Conservation (phyloP, 2,888 invertebrate species). For the Drosophila recens region DNA sequence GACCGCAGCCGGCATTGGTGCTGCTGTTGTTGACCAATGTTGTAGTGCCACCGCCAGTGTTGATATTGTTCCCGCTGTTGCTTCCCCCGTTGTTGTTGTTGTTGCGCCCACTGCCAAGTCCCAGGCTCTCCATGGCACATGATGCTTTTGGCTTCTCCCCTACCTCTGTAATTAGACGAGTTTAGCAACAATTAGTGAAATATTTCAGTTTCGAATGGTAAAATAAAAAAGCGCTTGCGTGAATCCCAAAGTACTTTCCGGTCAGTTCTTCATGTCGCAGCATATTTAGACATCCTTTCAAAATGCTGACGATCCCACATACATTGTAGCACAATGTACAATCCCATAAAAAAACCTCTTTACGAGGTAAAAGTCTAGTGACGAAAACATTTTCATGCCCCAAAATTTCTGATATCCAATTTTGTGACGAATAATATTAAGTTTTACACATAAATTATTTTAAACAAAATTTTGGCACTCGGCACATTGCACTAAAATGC, state of each 20-base stretch:
- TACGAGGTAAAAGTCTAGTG: too few species aligned
- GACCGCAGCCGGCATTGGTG: slow-evolving; percentile 17
- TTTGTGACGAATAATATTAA: too few species aligned
- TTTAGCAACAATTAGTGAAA: slow-evolving; percentile 50
- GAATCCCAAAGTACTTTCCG: neutral
- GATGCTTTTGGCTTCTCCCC: slow-evolving; percentile 63
- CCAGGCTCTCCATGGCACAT: slow-evolving; percentile 85
- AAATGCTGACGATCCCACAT: too few species aligned
- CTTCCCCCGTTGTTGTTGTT: slow-evolving; percentile 65
- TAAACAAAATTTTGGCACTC: too few species aligned
- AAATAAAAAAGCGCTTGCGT: neutral
- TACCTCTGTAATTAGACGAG: slow-evolving; percentile 3
- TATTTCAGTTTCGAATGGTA: slow-evolving; percentile 9
- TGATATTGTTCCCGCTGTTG: slow-evolving; percentile 55
- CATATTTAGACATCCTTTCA: too few species aligned
- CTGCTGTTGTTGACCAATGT: slow-evolving; percentile 25
- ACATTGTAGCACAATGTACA: too few species aligned
- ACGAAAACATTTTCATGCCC: too few species aligned
- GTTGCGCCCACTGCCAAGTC: slow-evolving; percentile 84
- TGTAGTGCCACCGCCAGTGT: slow-evolving; percentile 53
- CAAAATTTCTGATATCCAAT: too few species aligned
- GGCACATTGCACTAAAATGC: too few species aligned
- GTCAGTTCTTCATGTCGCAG: too few species aligned
- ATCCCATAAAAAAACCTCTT: too few species aligned
- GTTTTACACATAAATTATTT: too few species aligned